Base-by-base conservation (phyloP, 1,140 invertebrate species). In the Cydia splendana region DNA sequence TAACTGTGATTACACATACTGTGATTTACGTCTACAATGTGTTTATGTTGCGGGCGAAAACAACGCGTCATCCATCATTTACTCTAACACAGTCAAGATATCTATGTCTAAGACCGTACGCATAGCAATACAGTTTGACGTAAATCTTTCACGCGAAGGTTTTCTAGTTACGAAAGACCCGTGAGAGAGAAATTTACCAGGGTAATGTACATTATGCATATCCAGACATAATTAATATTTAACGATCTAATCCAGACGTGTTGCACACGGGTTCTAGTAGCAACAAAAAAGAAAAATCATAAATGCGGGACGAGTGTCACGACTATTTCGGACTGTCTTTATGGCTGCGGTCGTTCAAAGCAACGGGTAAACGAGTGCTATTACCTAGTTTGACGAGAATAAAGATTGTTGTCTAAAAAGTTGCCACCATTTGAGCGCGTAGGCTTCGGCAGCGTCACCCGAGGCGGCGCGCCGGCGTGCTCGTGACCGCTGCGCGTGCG, bases 401-500 rank as follows among this genome's bases (percentile, higher is more conserved):
- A 85, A 86, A 86, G 79, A 81, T 88, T 80, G 81, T 84, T 82
- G 79, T 80, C 82, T 81, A 83, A 83, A 82, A 85, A 81, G 81
- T 87, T 77, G 84, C 78, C 81, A 77, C 53, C 20, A 65, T 65
- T 76, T 57, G 74, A 75, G 76, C 76, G 67, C 78, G 30, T 45
- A 65, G 80, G 69, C 57, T 57, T 77, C 75, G 76, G 78, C 73
- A 76, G 73, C 85, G 85, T 88, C 85, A 87, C 88, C 83, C 75
- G 84, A 76, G 85, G 90, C 84, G 79, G 74, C 80, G 79, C 67
- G 67, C 57, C 75, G 75, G 42, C 75, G 75, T 74, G 65, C 79
- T 91, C 91, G 89, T 92, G 89, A 89, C 85, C 81, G 83, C 76
- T 80, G 88, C 88, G 88, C 91, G 88, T 90, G 90, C 87, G 81